Base-by-base conservation (phyloP, 2,797 vertebrate species). In the Anableps anableps region DNA sequence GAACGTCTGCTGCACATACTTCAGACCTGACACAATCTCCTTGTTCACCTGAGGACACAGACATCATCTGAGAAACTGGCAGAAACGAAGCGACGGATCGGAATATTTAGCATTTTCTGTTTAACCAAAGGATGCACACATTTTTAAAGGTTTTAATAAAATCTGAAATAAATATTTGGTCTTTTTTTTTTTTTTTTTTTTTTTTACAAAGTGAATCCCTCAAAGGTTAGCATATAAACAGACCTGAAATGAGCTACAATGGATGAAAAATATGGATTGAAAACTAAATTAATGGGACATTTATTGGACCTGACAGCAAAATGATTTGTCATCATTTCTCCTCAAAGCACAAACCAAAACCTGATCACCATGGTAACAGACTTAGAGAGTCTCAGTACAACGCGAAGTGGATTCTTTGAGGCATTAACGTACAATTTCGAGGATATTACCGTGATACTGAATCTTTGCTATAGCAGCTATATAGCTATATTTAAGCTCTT, bases 11-110 rank as follows among this genome's bases (percentile, higher is more conserved):
- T 99, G 98, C 71, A 98, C 95, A 26, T 99, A 99, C 95, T 98
- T 99, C 95, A 99, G 91, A 45, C 98, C 98, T 0, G 98, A 99
- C 85, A 99, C 98, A 0, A 99, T 99, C 92, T 99, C 98, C 80
- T 84, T 96, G 95, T 98, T 99, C 75, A 99, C 98, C 98, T 99
- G 96, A 55, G 80, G 77, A 86, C 48, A 83, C 80, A 85, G 82
- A 34, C 23, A 77, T 51, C 8, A 38, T 23, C 38, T 43, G 21
- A 45, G 41, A 45, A 29, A n/a, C 16, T 29, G n/a, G 26, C 41
- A 43, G 66, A 26, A 9, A 70, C 23, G 17, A 71, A 16, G 55
- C 31, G 58, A 3, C 2, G 16, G 77, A 48, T 31, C 26, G 77
- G 74, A 66, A 17, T 1, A 38, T 19, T 48, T 31, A 72, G 6